These are phyloP conservation scores for Penaeus indicus DNA, from an alignment of 1,140 invertebrate genomes.

Conservation along the genomic window DNA sequence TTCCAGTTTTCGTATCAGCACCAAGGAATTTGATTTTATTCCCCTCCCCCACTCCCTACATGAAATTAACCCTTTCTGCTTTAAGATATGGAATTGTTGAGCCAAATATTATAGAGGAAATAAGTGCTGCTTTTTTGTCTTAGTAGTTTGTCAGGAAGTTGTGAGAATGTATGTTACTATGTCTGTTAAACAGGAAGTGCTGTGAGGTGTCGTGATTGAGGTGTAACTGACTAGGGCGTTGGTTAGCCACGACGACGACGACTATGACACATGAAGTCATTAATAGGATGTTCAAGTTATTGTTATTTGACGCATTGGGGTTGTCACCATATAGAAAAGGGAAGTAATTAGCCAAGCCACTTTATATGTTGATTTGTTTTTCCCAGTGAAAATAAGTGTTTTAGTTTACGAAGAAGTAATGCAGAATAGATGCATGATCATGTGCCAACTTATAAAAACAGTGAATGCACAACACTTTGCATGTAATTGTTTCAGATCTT, in stretches of 20 bases:
- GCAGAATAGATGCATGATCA: no score
- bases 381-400: no score
- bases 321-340: no score
- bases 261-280: no score
- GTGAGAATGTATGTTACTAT: constrained; percentile 54
- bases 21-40: constrained; percentile 15
- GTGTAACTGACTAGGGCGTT: constrained; percentile 44
- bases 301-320: no score
- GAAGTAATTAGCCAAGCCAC: no score
- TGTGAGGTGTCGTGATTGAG: constrained; percentile 46
- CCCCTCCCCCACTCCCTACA: neutral
- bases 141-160: constrained; percentile 57
- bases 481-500: no score
- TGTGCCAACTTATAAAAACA: no score
- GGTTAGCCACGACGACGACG: neutral
- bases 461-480: no score
- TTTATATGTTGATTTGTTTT: no score
- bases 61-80: constrained; percentile 12
- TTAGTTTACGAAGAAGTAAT: no score
- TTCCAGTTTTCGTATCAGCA: constrained; percentile 12
- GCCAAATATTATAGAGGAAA: constrained; percentile 50
- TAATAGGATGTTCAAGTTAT: no score
- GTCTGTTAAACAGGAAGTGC: constrained; percentile 12
- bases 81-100: constrained; percentile 41
- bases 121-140: constrained; percentile 48